Evolutionary conservation across 2,113 vertebrate species (phyloP), one percentile per base, ranked within the genome.

Genomic region (Poecilia latipinna): DNA sequence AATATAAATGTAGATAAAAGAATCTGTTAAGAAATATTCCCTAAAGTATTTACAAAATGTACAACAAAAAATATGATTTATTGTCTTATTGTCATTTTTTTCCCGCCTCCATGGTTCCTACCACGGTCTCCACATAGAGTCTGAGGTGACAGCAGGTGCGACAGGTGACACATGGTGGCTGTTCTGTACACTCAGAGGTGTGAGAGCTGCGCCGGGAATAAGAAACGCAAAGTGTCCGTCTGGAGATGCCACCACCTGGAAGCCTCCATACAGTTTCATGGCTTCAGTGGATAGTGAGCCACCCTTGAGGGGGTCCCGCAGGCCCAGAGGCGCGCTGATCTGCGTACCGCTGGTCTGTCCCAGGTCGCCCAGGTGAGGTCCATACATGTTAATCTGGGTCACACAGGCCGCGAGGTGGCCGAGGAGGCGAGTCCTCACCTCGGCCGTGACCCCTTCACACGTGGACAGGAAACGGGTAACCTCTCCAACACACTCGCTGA

Each of bases 71-170:
- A 82, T 75, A 37, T 24, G 48, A 67, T 61, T 31, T 22, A 66
- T 31, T 22, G 29, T 42, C n/a, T 33, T 32, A 80, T 72, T 75
- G 81, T 89, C 78, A 72, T 35, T 63, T 66, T 12, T 39, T 48
- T 12, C 17, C 68, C 35, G 3, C 35, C 19, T 51, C 22, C 3
- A 33, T 33, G 29, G 61, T 8, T 79, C 83, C 96, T 96, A 97
- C 97, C 97, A 99, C 1, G 97, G 97, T 86, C 97, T 96, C 97
- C 97, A 99, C 87, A 98, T 95, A 0, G 96, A 97, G 92, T 99
- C 97, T 0, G 94, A 93, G 0, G 95, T 95, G 88, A 93, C 86
- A 2, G 94, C 92, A 3, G 94, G 94, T 12, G 93, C 94, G 1
- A 83, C 90, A 42, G 93, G 88, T 3, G 94, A 93, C 68, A 89